phyloP scores from a whole-genome alignment of 2,888 invertebrate genomes.

The Pherbina coryleti region DNA sequence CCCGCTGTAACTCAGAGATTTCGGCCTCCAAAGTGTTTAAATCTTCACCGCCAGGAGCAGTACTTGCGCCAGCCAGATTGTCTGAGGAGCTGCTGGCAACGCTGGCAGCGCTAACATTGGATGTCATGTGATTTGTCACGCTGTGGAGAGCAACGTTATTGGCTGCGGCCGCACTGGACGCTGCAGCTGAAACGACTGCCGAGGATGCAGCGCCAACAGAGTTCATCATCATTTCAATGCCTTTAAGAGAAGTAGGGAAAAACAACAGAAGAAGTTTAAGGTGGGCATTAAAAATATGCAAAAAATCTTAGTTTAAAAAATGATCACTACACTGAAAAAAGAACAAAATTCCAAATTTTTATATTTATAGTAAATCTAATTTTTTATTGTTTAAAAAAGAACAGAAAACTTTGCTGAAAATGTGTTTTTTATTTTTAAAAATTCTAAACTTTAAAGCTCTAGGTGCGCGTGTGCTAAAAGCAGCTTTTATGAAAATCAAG shows the following conservation, averaged over 20 bases:
- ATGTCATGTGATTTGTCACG: conserved; percentile 23
- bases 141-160: conserved; percentile 10
- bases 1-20: conserved; percentile 89
- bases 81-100: conserved; percentile 43
- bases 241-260: conserved; percentile 59
- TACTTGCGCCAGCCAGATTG: conserved; percentile 41
- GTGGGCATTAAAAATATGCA: background rate
- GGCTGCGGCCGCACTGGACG: conserved; percentile 20
- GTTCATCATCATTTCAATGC: conserved; percentile 76
- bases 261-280: conserved; percentile 13
- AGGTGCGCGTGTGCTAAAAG: conserved; percentile 64
- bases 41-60: conserved; percentile 73
- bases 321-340: background rate
- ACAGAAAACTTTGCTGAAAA: background rate
- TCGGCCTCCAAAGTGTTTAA: conserved; percentile 91
- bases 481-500: conserved; percentile 14
- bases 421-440: background rate
- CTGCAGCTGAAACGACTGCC: conserved; percentile 29
- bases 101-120: conserved; percentile 7
- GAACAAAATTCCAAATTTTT: too few relatives aligned
- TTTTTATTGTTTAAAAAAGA: background rate
- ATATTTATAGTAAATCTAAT: too few relatives aligned
- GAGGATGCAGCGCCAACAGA: conserved; percentile 44
- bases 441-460: conserved; percentile 30
- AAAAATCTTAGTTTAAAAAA: background rate